These are phyloP conservation scores for Coracopsis vasa DNA, from an alignment of 2,113 vertebrate genomes.

Conservation along the genomic window DNA sequence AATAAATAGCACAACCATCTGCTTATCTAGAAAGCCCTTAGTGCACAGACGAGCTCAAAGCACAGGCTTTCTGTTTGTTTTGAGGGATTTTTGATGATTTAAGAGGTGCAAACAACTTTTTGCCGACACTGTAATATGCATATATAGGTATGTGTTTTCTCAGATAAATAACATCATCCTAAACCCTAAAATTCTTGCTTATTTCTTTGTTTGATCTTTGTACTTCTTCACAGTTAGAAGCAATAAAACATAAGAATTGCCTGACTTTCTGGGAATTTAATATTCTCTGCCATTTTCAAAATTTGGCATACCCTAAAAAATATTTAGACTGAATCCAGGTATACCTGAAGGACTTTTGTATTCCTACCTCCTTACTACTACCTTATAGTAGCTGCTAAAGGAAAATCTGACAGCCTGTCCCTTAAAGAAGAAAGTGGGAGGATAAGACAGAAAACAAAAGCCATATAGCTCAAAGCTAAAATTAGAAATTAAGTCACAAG, in stretches of 20 bases:
- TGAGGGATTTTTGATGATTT: not conserved
- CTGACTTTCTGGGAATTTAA: not conserved
- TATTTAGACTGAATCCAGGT: not conserved
- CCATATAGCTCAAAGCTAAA: not conserved
- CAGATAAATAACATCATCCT: not conserved
- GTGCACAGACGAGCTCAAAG: not conserved
- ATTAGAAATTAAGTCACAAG: not conserved
- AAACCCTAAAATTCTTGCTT: not conserved
- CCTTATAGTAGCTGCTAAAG: not conserved
- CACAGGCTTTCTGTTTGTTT: not conserved
- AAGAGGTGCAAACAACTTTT: not conserved
- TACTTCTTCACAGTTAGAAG: not conserved
- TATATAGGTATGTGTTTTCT: not conserved
- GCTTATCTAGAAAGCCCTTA: not conserved
- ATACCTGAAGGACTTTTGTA: not conserved
- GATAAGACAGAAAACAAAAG: not conserved
- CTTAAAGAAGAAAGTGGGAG: not conserved
- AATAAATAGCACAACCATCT: not conserved
- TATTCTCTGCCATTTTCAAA: not conserved
- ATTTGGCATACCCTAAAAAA: not conserved
- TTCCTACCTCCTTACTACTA: not conserved
- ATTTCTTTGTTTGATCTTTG: not conserved
- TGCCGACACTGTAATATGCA: not conserved
- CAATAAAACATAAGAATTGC: not conserved
- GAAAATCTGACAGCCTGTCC: not conserved